A percentile compares a stretch with the other conserved stretches of the same genome.
Evolutionary conservation across 2,797 vertebrate genomes (phyloP).

Genomic region (Hafferia zeledoni): DNA sequence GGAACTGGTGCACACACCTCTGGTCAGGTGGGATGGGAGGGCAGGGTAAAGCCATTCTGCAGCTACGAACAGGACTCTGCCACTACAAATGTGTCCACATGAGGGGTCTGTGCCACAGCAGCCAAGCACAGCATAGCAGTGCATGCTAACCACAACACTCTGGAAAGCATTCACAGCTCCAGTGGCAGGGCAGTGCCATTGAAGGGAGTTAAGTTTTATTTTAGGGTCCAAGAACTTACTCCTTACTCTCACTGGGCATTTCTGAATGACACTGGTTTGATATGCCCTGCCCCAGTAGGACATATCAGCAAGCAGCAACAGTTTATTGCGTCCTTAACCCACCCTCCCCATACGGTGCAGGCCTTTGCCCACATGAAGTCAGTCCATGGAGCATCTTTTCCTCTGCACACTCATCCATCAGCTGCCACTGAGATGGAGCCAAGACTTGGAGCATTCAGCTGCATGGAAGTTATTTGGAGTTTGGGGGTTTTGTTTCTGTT

Average conservation of each 20-base stretch:
- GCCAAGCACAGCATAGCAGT: neutral
- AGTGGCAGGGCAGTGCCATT: neutral
- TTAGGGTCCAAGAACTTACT: neutral
- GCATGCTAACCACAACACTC: too few relatives aligned
- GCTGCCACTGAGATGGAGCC: accelerated
- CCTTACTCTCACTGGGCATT: neutral
- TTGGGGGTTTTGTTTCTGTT: neutral
- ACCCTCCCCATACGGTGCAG: accelerated
- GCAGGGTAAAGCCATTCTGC: neutral
- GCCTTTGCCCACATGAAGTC: neutral
- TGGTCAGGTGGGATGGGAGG: neutral
- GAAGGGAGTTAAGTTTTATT: neutral
- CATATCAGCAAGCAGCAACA: neutral
- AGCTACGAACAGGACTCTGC: neutral
- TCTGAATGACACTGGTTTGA: neutral
- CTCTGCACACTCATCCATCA: accelerated
- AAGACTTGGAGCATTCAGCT: neutral
- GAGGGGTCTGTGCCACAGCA: slow-evolving; percentile 31
- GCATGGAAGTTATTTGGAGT: neutral
- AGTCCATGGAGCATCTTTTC: accelerated
- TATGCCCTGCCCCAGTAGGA: neutral
- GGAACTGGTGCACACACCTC: accelerated
- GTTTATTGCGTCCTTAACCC: neutral
- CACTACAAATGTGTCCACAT: neutral
- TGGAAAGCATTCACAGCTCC: neutral